Base-by-base conservation (phyloP, 2,113 vertebrate genomes). In the Corythaeola cristata region DNA sequence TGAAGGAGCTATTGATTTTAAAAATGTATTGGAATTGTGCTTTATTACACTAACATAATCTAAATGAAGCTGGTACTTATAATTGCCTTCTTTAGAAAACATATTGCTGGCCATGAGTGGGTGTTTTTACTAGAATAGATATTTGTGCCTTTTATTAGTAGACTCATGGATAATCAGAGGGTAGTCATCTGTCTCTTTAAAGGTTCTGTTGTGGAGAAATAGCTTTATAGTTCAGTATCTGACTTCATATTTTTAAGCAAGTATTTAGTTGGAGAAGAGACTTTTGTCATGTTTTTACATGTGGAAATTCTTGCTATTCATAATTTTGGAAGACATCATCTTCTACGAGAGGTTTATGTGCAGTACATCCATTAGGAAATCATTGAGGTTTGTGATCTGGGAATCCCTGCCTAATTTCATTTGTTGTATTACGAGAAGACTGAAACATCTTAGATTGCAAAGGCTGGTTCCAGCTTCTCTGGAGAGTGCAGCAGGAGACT, bases 111-210 rank as follows among this genome's bases (percentile, higher is more conserved):
- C 71, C 37, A 18, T 66, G 79, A 88, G 93, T 90, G 81, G 69
- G 78, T 94, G 88, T 94, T 95, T 94, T 94, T 90, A 95, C 88
- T 88, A 91, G 85, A 68, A 80, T 77, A 90, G 53, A 55, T 33
- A 58, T 91, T 85, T 79, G 35, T 88, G 49, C 53, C 75, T 93
- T 93, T 94, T 85, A 63, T 88, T 95, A 82, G 91, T 59, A 91
- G 88, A 66, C 26, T 96, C 55, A 13, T 73, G 41, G 59, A 85
- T 95, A 95, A 94, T 95, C 66, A 93, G 66, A 79, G 63, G 35
- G 35, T 96, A 91, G 67, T 94, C 81, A 88, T 80, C 81, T 85
- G 33, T 95, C 68, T 88, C 62, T 72, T 75, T 71, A 79, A 88
- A 85, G 47, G 53, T 85, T 95, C 47, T 83, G 12, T 45, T 89